phyloP scores from a whole-genome alignment of 92 coral and sea anemone genomes.

The Zoanthus sociatus region DNA sequence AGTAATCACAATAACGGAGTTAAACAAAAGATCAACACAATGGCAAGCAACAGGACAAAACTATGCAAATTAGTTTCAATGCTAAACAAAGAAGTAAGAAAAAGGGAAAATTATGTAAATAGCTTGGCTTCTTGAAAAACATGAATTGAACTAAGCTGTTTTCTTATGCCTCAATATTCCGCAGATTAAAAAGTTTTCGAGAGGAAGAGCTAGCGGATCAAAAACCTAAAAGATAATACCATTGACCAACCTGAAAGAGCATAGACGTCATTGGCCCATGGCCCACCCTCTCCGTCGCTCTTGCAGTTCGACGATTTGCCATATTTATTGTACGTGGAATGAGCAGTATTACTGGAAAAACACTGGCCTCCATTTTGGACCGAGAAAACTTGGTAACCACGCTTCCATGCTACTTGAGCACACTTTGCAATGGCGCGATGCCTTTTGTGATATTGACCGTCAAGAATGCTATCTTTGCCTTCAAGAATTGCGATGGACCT shows the following conservation, averaged over 20 bases:
- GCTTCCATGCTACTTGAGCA: slow-evolving; percentile 12
- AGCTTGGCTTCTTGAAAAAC: background rate
- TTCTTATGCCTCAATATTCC: no score
- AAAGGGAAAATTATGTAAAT: no score
- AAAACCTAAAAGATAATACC: background rate
- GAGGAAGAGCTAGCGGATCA: background rate
- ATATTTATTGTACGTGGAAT: slow-evolving; percentile 10
- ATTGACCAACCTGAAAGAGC: slow-evolving; percentile 1
- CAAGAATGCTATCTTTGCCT: background rate
- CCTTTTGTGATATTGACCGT: slow-evolving; percentile 1
- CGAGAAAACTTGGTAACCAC: slow-evolving; percentile 15
- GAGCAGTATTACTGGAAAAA: background rate
- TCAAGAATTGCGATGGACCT: background rate
- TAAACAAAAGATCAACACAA: no score
- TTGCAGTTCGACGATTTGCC: background rate
- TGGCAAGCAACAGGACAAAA: no score
- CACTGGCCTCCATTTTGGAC: slow-evolving; percentile 17
- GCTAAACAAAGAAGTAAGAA: no score
- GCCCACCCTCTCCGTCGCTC: background rate
- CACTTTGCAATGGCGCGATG: background rate
- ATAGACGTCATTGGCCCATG: slow-evolving; percentile 15
- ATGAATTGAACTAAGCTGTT: no score
- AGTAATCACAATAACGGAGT: no score
- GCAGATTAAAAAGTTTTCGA: background rate
- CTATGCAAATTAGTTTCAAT: no score